Evolutionary conservation across 2,888 invertebrate species (phyloP), one percentile per base, ranked within the genome.

Genomic region (Boloria euphrosyne): DNA sequence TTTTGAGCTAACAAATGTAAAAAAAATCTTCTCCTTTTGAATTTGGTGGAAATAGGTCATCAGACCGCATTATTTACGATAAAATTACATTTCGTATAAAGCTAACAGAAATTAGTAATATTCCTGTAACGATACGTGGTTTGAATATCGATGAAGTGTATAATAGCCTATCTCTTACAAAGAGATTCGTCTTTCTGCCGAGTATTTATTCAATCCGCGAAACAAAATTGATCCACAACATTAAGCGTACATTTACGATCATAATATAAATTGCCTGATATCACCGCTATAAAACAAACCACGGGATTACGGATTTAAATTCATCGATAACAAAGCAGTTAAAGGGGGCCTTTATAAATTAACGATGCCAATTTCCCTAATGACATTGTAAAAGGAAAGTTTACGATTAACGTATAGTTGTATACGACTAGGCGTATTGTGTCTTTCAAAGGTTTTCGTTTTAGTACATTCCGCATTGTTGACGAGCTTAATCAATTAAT

Each of bases 311-410:
- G 83, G 85, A 88, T 89, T 90, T 86, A 85, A 90, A 89, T 89
- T 83, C 85, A 82, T 83, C 84, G 88, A 90, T 90, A 90, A 81
- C 83, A 78, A 77, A 83, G 82, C 87, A 84, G 84, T 88, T 85
- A 85, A 84, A 83, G 83, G 83, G 82, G 78, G 80, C 80, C 81
- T 85, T 85, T 89, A 87, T 86, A 89, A 89, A 90, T 90, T 89
- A 90, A 90, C 87, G 88, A 85, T 72, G 79, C 82, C 88, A 90
- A 91, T 92, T 90, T 90, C 85, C 89, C 88, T 91, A 90, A 92
- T 91, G 89, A 90, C 87, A 86, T 80, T 89, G 89, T 90, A 89
- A 90, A 91, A 87, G 89, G 84, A 85, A 90, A 86, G 82, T 90
- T 90, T 85, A 88, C 88, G 87, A 86, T 85, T 82, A 81, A 81